These are phyloP conservation scores for Alentia gelatinosa DNA, from an alignment of 2,888 invertebrate genomes.

Conservation along the genomic window DNA sequence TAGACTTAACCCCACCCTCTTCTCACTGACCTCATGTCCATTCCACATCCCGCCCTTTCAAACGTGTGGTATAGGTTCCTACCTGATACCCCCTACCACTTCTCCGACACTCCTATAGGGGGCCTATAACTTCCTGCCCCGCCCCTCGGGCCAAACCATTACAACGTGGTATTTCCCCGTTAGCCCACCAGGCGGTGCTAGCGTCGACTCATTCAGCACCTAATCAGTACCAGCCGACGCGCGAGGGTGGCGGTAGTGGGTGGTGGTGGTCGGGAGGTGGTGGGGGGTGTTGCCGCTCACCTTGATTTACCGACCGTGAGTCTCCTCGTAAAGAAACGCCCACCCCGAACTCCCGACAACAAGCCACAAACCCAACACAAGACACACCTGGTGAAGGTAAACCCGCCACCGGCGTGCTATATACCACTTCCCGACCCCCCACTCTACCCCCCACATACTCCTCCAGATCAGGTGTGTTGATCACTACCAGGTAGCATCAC, in stretches of 20 bases:
- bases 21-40: neutral
- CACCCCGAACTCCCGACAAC: neutral
- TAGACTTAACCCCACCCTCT: neutral
- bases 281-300: too few relatives aligned
- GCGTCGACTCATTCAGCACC: conserved; percentile 14
- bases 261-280: too few relatives aligned
- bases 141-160: neutral
- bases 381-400: neutral
- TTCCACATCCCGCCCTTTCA: too few relatives aligned
- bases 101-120: neutral
- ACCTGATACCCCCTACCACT: neutral
- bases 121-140: neutral
- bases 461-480: neutral
- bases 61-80: too few relatives aligned
- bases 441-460: neutral
- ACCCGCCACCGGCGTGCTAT: neutral
- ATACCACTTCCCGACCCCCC: neutral
- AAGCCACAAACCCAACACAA: neutral
- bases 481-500: neutral
- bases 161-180: neutral
- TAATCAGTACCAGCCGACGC: conserved; percentile 7
- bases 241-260: too few relatives aligned
- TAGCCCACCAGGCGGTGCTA: neutral
- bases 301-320: neutral
- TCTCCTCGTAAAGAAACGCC: neutral